phyloP scores from a whole-genome alignment of 2,888 invertebrate species.

The Oxystoma pomonae region DNA sequence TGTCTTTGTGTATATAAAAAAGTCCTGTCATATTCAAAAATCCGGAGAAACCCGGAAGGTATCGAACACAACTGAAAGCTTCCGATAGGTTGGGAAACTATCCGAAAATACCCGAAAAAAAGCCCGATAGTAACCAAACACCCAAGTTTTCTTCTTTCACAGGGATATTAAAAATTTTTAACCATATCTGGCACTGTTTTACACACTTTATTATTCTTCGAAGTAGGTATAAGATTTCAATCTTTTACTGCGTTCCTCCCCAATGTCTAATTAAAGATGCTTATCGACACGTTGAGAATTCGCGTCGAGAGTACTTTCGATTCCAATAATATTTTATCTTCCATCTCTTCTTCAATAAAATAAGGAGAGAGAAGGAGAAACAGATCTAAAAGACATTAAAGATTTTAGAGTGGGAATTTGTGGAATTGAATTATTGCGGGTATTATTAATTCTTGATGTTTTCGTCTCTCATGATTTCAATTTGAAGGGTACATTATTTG shows the following conservation, averaged over 20 bases:
- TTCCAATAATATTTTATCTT: neutral
- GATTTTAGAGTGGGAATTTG: neutral
- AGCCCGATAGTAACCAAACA: too few species aligned
- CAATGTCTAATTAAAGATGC: neutral
- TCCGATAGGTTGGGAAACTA: too few species aligned
- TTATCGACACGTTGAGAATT: too few species aligned
- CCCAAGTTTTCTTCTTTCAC: too few species aligned
- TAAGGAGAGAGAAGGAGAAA: neutral
- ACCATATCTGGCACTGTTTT: neutral
- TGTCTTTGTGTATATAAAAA: too few species aligned
- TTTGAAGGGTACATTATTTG: too few species aligned
- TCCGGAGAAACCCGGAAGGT: too few species aligned
- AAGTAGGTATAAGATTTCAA: neutral
- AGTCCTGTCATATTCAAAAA: too few species aligned
- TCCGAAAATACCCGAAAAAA: too few species aligned
- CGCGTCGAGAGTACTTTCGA: neutral
- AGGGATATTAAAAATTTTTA: too few species aligned
- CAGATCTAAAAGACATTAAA: neutral
- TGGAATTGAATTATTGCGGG: neutral
- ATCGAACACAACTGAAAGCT: too few species aligned
- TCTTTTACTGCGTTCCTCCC: neutral
- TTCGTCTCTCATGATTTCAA: too few species aligned
- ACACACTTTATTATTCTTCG: neutral
- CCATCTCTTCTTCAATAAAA: neutral
- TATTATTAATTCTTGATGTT: neutral